Evolutionary conservation across 2,888 invertebrate species (phyloP).

Genomic region (Cosmopolites sordidus): DNA sequence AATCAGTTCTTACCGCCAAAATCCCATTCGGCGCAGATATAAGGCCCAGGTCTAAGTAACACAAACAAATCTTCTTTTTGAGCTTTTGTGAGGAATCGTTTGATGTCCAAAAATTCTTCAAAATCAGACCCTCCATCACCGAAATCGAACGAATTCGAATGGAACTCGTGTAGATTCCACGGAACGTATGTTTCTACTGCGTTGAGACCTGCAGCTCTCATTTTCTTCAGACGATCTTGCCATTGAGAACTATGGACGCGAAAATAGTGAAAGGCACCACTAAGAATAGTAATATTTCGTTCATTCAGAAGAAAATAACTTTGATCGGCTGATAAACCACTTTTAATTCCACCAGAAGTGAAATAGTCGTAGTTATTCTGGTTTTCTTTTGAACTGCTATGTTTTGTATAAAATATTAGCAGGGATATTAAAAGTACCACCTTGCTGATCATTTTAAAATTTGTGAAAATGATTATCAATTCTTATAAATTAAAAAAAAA

Average conservation of each 20-base stretch:
- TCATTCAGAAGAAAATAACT: constrained; percentile 47
- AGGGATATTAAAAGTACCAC: too few species aligned
- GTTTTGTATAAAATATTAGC: too few species aligned
- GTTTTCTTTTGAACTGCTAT: too few species aligned
- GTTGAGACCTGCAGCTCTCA: constrained; percentile 80
- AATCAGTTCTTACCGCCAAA: constrained; percentile 39
- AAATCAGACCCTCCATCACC: constrained; percentile 50
- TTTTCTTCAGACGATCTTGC: constrained; percentile 71
- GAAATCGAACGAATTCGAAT: constrained; percentile 49
- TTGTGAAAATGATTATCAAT: too few species aligned
- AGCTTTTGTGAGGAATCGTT: constrained; percentile 66
- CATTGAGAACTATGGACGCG: constrained; percentile 73
- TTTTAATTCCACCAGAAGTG: constrained; percentile 41
- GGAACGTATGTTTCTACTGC: constrained; percentile 81
- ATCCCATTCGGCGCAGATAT: constrained; percentile 89
- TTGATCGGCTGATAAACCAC: constrained; percentile 38
- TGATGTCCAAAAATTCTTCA: constrained; percentile 53
- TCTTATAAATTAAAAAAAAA: too few species aligned
- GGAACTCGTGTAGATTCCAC: constrained; percentile 84
- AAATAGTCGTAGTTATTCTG: constrained; percentile 46
- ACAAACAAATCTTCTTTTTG: constrained; percentile 74
- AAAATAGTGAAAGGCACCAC: constrained; percentile 77
- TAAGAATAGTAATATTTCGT: constrained; percentile 46
- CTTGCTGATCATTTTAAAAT: too few species aligned
- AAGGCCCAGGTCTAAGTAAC: constrained; percentile 82